Evolutionary conservation across 2,797 vertebrate species (phyloP).

Genomic region (Arrhamphus sclerolepis): DNA sequence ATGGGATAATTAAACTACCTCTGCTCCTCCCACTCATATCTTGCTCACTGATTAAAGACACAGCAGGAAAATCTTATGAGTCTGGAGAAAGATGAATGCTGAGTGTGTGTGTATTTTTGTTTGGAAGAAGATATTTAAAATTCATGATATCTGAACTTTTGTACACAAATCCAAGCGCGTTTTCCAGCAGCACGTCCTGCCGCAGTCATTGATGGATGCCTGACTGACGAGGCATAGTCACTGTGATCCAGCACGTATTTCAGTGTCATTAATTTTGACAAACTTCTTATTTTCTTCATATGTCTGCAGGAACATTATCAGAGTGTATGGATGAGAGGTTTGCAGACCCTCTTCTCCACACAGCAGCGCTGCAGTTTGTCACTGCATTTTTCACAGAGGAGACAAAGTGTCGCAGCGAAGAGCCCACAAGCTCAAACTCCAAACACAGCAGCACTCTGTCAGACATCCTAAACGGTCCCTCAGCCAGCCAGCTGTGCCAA

Average conservation of each 20-base stretch:
- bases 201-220: conserved; percentile 50
- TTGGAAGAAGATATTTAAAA: conserved; percentile 34
- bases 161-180: conserved; percentile 45
- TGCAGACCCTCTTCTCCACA: conserved; percentile 72
- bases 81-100: conserved; percentile 71
- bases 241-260: conserved; percentile 22
- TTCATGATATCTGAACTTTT: conserved; percentile 24
- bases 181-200: background rate
- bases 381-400: conserved; percentile 86
- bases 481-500: conserved; percentile 82
- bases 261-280: conserved; percentile 43
- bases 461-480: conserved; percentile 76
- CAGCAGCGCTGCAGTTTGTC: conserved; percentile 86
- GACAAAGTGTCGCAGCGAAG: conserved; percentile 69
- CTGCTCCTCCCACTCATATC: conserved; percentile 52
- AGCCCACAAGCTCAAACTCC: conserved; percentile 4
- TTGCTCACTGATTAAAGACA: conserved; percentile 69
- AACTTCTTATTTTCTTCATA: background rate
- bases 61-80: conserved; percentile 67
- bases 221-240: too few species aligned
- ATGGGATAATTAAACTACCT: conserved; percentile 52
- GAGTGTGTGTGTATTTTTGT: conserved; percentile 50
- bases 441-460: conserved; percentile 57
- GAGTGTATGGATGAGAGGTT: conserved; percentile 77
- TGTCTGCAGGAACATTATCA: conserved; percentile 81